Conservation (phyloP, 2,888 invertebrate species). For the Chymomyza procnemis region DNA sequence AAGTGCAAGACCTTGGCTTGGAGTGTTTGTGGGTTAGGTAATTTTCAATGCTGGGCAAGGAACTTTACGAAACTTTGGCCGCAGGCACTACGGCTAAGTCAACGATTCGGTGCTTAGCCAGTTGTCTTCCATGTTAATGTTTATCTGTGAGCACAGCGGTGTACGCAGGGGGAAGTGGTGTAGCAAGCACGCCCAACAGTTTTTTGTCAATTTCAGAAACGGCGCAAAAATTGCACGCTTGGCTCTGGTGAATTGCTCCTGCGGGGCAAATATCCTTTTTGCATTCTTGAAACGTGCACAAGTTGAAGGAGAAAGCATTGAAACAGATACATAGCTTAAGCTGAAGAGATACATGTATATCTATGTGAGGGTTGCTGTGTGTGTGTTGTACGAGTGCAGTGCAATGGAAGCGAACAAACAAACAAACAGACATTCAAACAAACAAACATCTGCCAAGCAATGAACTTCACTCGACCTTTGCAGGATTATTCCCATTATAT, state of each 20-base stretch:
- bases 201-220: slow-evolving; percentile 64
- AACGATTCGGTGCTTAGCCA: neutral
- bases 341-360: neutral
- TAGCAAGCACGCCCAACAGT: slow-evolving; percentile 36
- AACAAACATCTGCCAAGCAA: neutral
- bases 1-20: slow-evolving; percentile 34
- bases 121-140: slow-evolving; percentile 59
- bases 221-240: slow-evolving; percentile 47
- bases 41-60: slow-evolving; percentile 57
- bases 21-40: slow-evolving; percentile 29
- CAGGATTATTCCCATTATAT: neutral
- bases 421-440: neutral
- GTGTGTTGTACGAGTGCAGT: neutral
- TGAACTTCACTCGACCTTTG: neutral
- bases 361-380: neutral
- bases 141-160: slow-evolving; percentile 17
- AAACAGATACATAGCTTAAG: slow-evolving; percentile 1
- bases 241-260: slow-evolving; percentile 55
- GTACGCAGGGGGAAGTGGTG: slow-evolving; percentile 7
- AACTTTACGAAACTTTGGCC: slow-evolving; percentile 59
- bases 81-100: slow-evolving; percentile 21
- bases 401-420: neutral
- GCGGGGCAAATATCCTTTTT: slow-evolving; percentile 58
- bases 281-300: slow-evolving; percentile 57
- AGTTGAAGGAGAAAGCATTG: slow-evolving; percentile 38